Percentiles rank a stretch among this genome's conserved stretches.
These are phyloP conservation scores for Malurus alboscapulatus DNA, from an alignment of 2,113 vertebrate genomes.

Conservation along the genomic window DNA sequence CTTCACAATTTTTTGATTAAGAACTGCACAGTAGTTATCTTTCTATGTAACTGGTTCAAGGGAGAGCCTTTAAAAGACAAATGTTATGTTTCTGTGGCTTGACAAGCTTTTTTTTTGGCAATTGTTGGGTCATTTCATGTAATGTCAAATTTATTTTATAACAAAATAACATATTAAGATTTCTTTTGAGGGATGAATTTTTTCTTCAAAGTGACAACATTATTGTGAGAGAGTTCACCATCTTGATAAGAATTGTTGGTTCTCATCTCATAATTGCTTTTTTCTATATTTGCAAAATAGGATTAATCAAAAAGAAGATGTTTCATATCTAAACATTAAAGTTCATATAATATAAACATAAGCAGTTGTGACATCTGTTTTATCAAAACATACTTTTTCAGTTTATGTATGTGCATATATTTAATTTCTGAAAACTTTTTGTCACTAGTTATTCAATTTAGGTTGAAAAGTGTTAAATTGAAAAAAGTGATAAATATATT, in stretches of 20 bases:
- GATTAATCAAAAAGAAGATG: not conserved
- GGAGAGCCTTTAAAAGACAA: not conserved
- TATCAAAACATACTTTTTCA: not conserved
- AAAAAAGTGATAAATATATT: not conserved
- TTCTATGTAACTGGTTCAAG: not conserved
- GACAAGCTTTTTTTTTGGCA: not conserved
- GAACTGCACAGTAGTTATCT: fast-evolving
- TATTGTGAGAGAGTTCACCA: not conserved
- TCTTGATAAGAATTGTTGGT: not conserved
- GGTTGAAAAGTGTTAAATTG: not conserved
- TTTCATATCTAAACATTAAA: not conserved
- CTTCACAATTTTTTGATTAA: not conserved
- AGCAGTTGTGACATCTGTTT: not conserved
- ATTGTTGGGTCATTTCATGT: not conserved
- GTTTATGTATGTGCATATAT: not conserved
- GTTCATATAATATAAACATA: not conserved
- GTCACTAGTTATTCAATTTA: not conserved
- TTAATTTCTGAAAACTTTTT: not conserved
- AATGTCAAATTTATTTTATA: not conserved
- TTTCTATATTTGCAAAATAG: not conserved
- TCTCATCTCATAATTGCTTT: not conserved
- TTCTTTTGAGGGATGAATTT: not conserved
- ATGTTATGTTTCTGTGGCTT: not conserved
- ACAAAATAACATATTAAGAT: not conserved
- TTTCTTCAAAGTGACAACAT: not conserved